These are phyloP conservation scores for Bursaphelenchus okinawaensis DNA, from an alignment of 2,888 invertebrate genomes.

Conservation along the genomic window DNA sequence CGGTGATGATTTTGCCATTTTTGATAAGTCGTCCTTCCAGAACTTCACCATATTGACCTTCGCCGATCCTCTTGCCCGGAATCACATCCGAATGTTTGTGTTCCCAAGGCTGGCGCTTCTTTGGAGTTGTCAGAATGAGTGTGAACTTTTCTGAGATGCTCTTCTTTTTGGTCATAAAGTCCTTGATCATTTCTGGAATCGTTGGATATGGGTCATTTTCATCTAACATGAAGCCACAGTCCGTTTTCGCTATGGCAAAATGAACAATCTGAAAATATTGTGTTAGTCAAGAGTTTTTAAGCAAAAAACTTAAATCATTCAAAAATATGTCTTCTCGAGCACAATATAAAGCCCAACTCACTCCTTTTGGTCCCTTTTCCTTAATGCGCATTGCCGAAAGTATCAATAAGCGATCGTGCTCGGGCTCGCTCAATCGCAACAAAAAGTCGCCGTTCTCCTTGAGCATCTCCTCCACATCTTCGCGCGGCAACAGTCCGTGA, in stretches of 20 bases:
- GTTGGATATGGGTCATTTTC: slow-evolving; percentile 10
- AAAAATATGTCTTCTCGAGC: too few relatives aligned
- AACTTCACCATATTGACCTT: slow-evolving; percentile 32
- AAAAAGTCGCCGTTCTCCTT: slow-evolving; percentile 27
- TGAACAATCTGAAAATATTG: slow-evolving; percentile 31
- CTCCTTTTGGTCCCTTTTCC: neutral
- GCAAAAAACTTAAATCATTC: too few relatives aligned
- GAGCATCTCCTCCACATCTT: slow-evolving; percentile 19
- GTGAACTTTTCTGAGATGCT: slow-evolving; percentile 16
- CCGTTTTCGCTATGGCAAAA: slow-evolving; percentile 24
- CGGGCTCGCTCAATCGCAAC: slow-evolving; percentile 21
- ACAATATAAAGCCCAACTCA: neutral
- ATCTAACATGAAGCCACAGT: slow-evolving; percentile 5
- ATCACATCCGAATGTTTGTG: slow-evolving; percentile 12
- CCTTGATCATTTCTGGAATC: slow-evolving; percentile 19
- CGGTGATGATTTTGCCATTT: slow-evolving; percentile 14
- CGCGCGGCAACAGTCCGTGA: slow-evolving; percentile 16
- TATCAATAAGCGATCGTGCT: slow-evolving; percentile 9
- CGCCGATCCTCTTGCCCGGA: slow-evolving; percentile 24
- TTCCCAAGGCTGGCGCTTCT: slow-evolving; percentile 19
- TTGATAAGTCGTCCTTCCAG: slow-evolving; percentile 14
- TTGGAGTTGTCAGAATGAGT: slow-evolving; percentile 8
- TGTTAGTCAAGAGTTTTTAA: neutral
- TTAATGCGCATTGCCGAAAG: slow-evolving; percentile 18
- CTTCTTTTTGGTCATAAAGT: slow-evolving; percentile 28